Conservation (phyloP, 2,797 vertebrate genomes). For the Paratrypauchen microcephalus region DNA sequence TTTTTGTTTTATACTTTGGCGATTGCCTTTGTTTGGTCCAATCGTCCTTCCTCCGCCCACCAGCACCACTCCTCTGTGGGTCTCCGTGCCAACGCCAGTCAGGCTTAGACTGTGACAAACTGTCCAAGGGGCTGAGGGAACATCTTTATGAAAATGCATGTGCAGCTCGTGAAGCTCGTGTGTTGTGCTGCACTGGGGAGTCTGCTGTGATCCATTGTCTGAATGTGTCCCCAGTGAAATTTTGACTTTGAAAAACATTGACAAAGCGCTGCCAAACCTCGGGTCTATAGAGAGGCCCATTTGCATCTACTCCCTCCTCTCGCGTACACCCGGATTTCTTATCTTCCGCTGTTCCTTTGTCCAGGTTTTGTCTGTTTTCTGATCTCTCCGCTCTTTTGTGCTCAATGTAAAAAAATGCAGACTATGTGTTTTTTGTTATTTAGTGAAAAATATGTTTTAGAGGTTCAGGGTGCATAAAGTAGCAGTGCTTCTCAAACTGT, state of each 20-base stretch:
- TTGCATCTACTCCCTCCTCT: slow-evolving; percentile 30
- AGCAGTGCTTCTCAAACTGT: not conserved
- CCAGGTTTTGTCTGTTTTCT: slow-evolving; percentile 36
- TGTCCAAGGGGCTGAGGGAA: slow-evolving; percentile 68
- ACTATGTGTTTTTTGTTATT: slow-evolving; percentile 53
- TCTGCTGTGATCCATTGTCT: slow-evolving; percentile 64
- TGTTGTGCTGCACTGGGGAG: slow-evolving; percentile 57
- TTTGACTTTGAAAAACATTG: slow-evolving; percentile 71
- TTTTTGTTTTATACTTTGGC: slow-evolving; percentile 21
- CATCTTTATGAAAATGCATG: slow-evolving; percentile 45
- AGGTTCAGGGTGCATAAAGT: not conserved
- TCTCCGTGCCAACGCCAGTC: slow-evolving; percentile 66
- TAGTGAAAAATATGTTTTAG: slow-evolving; percentile 38
- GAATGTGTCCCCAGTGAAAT: slow-evolving; percentile 63
- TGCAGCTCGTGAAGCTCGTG: slow-evolving; percentile 12
- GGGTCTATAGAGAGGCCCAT: slow-evolving; percentile 48
- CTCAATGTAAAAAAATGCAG: slow-evolving; percentile 46
- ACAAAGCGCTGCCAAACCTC: slow-evolving; percentile 54
- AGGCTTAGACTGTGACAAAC: slow-evolving; percentile 71
- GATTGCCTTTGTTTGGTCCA: slow-evolving; percentile 24
- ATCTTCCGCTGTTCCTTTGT: slow-evolving; percentile 4
- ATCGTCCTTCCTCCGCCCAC: slow-evolving; percentile 28
- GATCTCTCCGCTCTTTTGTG: slow-evolving; percentile 38
- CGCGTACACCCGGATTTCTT: slow-evolving; percentile 1
- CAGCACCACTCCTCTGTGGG: slow-evolving; percentile 14